These are phyloP conservation scores for Aotus griseimembra DNA, from an alignment of 2,797 vertebrate genomes.

Conservation along the genomic window DNA sequence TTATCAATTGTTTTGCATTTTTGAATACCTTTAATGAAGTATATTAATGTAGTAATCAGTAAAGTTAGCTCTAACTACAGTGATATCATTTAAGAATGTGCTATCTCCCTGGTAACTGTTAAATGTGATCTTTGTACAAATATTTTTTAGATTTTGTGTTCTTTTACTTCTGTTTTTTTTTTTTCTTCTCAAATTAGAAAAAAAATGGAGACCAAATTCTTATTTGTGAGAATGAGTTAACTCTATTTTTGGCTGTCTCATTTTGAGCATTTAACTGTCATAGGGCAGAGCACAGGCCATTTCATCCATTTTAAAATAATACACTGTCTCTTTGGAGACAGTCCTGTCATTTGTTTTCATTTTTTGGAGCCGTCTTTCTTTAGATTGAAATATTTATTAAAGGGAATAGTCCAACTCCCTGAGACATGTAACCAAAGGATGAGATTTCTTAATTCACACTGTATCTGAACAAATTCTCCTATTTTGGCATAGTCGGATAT, in stretches of 20 bases:
- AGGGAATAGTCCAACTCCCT: constrained; percentile 78
- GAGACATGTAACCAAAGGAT: constrained; percentile 74
- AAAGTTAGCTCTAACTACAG: not conserved
- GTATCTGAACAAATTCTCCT: constrained; percentile 75
- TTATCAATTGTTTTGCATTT: not conserved
- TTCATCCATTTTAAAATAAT: constrained; percentile 86
- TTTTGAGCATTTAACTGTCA: constrained; percentile 80
- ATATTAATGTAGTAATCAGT: not conserved
- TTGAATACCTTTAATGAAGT: not conserved
- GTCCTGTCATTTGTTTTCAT: constrained; percentile 86
- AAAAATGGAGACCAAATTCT: constrained; percentile 63
- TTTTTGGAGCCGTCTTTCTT: constrained; percentile 76
- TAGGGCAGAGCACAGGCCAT: constrained; percentile 73
- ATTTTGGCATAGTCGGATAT: constrained; percentile 67
- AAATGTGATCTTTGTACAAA: not conserved
- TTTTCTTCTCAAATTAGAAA: not conserved
- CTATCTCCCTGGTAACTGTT: accelerated
- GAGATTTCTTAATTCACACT: constrained; percentile 79
- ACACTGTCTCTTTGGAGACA: constrained; percentile 82
- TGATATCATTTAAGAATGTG: not conserved
- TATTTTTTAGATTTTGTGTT: not conserved
- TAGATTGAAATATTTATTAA: constrained; percentile 87
- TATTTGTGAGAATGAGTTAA: constrained; percentile 76
- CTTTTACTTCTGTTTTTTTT: not conserved
- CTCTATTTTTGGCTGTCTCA: constrained; percentile 64